A percentile compares a stretch with the other conserved stretches of the same genome.
phyloP scores from a whole-genome alignment of 1,140 invertebrate species.

The Kradibia gibbosae region DNA sequence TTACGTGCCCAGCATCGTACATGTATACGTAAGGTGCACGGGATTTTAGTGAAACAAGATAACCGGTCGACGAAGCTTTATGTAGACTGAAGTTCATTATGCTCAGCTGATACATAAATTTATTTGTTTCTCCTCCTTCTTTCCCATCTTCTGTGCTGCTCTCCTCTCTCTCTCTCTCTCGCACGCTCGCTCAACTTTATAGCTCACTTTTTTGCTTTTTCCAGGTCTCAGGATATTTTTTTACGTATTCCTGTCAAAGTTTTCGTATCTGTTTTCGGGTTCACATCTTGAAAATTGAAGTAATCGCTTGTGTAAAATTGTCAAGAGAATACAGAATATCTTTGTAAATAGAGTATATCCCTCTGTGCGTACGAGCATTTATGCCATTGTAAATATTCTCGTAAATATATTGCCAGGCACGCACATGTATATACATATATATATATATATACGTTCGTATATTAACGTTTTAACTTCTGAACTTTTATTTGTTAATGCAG shows the following conservation, averaged over 20 bases:
- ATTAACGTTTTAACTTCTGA: too few species aligned
- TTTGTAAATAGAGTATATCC: neutral
- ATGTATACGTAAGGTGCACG: neutral
- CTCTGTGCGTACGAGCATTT: neutral
- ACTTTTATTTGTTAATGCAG: neutral
- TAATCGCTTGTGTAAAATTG: neutral
- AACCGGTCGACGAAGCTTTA: conserved; percentile 32
- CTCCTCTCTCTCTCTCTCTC: neutral
- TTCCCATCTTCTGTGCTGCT: neutral
- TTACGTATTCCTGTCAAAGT: neutral
- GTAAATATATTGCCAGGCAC: neutral
- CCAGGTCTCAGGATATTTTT: neutral
- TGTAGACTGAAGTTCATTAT: neutral
- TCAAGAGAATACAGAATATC: neutral
- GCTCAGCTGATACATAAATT: conserved; percentile 36
- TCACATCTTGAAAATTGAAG: neutral
- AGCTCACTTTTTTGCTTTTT: neutral
- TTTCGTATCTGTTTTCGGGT: neutral
- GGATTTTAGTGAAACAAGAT: conserved; percentile 41
- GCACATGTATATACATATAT: neutral
- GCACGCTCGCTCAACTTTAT: neutral
- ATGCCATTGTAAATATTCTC: neutral
- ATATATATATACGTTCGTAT: neutral
- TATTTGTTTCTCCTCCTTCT: neutral
- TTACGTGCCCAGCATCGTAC: conserved; percentile 30